phyloP scores from a whole-genome alignment of 2,797 vertebrate genomes.

The Gymnoscopelus microlampas region DNA sequence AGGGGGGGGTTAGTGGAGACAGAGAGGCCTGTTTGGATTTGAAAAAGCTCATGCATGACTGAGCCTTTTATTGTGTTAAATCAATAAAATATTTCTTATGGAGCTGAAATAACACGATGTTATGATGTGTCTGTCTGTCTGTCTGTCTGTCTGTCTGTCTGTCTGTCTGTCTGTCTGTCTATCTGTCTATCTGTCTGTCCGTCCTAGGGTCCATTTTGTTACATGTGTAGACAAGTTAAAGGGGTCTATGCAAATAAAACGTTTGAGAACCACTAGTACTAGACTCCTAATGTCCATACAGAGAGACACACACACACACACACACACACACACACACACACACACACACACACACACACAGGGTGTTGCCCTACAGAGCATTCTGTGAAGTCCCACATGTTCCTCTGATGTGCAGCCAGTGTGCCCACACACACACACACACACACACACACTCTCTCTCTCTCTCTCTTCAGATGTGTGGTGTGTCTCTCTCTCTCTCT shows the following conservation, averaged over 20 bases:
- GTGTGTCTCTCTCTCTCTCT: too few species aligned
- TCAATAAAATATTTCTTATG: conserved; percentile 41
- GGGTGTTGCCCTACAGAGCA: neutral
- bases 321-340: conserved; percentile 8
- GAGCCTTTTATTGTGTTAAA: conserved; percentile 57
- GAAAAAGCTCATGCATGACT: conserved; percentile 53
- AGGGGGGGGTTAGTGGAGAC: conserved; percentile 28
- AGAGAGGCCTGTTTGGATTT: neutral
- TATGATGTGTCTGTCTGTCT: neutral
- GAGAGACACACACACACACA: neutral
- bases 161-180: conserved; percentile 13
- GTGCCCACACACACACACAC: neutral
- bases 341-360: conserved; percentile 1
- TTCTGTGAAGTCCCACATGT: neutral
- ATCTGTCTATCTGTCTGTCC: neutral
- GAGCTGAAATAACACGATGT: conserved; percentile 13
- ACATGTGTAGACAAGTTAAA: too few species aligned
- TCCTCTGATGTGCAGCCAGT: neutral
- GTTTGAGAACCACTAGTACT: too few species aligned
- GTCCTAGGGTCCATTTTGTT: too few species aligned
- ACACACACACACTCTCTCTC: too few species aligned
- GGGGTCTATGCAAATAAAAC: too few species aligned
- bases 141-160: conserved; percentile 19
- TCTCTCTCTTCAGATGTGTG: too few species aligned
- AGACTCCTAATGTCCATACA: too few species aligned